phyloP scores from a whole-genome alignment of 2,888 invertebrate genomes.

The Imbricaverruca yamaguchii region DNA sequence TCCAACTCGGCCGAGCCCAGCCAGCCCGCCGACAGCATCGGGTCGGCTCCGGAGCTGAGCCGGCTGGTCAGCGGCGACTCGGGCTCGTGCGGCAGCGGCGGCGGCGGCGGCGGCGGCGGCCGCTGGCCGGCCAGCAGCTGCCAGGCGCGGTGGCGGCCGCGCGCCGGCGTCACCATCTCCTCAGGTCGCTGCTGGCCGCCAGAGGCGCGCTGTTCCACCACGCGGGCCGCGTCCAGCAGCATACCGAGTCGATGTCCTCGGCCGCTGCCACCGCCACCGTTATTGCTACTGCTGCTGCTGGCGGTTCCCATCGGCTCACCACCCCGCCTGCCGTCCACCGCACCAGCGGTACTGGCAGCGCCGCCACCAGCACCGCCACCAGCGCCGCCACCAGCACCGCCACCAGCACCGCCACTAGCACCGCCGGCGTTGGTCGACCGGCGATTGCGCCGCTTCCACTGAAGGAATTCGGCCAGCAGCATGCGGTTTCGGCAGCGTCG shows the following conservation, averaged over 20 bases:
- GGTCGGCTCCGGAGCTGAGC: neutral
- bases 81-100: neutral
- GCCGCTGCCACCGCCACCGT: neutral
- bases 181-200: slow-evolving; percentile 31
- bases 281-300: too few species aligned
- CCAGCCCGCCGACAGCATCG: neutral
- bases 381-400: too few species aligned
- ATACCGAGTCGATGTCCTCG: neutral
- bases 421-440: neutral
- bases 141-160: slow-evolving; percentile 35
- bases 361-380: too few species aligned
- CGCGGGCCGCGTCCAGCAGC: slow-evolving; percentile 16
- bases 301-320: too few species aligned
- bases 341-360: too few species aligned
- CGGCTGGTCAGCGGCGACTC: neutral
- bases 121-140: neutral
- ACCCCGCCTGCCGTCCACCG: too few species aligned
- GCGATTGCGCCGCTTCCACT: slow-evolving; percentile 1
- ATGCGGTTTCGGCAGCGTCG: neutral
- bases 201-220: slow-evolving; percentile 25
- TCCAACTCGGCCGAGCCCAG: neutral
- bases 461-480: slow-evolving; percentile 14
- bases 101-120: neutral
- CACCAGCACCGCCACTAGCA: too few species aligned
- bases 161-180: neutral